phyloP scores from a whole-genome alignment of 2,113 vertebrate species.

The Saimiri boliviensis region DNA sequence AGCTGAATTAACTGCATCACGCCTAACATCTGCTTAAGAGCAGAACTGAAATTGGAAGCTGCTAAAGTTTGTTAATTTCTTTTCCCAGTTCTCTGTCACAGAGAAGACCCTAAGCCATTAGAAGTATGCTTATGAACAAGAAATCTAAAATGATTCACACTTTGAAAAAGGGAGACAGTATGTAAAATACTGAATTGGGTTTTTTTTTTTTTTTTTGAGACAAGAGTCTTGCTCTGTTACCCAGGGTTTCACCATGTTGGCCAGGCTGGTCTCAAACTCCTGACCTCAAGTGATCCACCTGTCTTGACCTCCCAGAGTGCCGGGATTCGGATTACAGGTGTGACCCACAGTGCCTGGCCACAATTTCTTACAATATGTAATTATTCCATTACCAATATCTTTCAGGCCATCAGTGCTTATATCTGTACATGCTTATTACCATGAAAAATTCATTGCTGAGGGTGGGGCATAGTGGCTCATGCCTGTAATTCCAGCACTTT shows the following conservation, averaged over 20 bases:
- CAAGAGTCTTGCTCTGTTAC: too few species aligned
- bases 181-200: conserved; percentile 1
- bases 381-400: background rate
- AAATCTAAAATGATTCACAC: background rate
- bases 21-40: background rate
- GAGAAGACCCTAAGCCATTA: conserved; percentile 15
- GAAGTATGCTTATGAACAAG: conserved; percentile 10
- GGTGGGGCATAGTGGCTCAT: too few species aligned
- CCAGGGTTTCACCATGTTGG: too few species aligned
- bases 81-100: conserved; percentile 10
- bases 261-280: too few species aligned
- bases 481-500: too few species aligned
- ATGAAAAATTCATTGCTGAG: background rate
- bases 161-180: background rate
- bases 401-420: background rate
- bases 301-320: too few species aligned
- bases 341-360: too few species aligned
- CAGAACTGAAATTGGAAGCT: conserved; percentile 16
- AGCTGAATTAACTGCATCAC: background rate
- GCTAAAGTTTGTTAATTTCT: background rate
- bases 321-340: too few species aligned
- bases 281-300: too few species aligned
- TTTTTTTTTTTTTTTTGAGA: too few species aligned
- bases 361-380: background rate
- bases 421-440: background rate